phyloP scores from a whole-genome alignment of 2,888 invertebrate species.

The Amblyjoppa fuscipennis region DNA sequence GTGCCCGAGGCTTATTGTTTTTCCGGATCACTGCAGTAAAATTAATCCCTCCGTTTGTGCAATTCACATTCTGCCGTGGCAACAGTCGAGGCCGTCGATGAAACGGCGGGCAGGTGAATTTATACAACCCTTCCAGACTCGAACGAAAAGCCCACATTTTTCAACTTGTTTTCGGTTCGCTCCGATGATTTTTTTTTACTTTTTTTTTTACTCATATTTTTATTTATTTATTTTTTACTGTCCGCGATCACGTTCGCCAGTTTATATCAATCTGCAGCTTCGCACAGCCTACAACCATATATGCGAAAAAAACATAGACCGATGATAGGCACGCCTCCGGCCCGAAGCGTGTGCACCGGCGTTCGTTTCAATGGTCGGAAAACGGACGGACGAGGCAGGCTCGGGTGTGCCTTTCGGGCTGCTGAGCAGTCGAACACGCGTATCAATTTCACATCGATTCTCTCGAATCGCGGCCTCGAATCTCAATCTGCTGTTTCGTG shows the following conservation, averaged over 20 bases:
- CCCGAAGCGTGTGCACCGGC: not conserved
- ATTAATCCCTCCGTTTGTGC: not conserved
- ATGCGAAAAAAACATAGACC: constrained; percentile 39
- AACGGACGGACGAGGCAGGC: constrained; percentile 15
- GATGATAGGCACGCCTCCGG: constrained; percentile 28
- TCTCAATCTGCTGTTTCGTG: constrained; percentile 25
- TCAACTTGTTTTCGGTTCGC: not conserved
- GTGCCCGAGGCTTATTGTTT: not conserved
- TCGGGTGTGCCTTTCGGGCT: not conserved
- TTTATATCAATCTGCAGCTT: constrained; percentile 10
- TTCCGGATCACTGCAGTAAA: not conserved
- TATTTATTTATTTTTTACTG: constrained; percentile 2
- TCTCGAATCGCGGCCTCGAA: constrained; percentile 16
- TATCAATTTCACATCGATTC: constrained; percentile 30
- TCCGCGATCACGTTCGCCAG: constrained; percentile 9
- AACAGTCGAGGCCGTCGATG: not conserved
- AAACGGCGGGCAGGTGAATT: not conserved
- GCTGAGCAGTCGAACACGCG: constrained; percentile 20
- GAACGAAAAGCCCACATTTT: not conserved
- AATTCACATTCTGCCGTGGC: not conserved
- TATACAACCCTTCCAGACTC: not conserved
- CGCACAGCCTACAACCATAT: not conserved
- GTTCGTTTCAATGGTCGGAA: constrained; percentile 8
- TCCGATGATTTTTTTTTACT: constrained; percentile 6
- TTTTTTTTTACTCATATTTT: constrained; percentile 1